Evolutionary conservation across 2,888 invertebrate genomes (phyloP), one percentile per base, ranked within the genome.

Genomic region (Erynnis tages): DNA sequence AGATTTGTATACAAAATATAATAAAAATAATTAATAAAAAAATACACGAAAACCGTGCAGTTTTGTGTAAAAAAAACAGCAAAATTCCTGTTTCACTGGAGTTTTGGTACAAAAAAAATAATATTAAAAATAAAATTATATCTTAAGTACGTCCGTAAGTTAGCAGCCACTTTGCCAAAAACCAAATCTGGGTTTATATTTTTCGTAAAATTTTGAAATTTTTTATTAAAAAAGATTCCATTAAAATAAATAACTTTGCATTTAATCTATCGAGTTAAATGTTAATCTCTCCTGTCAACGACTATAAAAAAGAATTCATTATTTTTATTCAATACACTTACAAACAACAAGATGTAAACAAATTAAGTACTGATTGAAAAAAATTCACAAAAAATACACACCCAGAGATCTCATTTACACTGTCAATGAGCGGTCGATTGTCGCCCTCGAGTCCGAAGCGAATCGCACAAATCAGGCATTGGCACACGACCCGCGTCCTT

Each of bases 111-210:
- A 54, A 57, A 53, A 54, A 54, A 53, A 54, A 45, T 45, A 50
- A 54, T 47, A 56, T 57, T 54, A 58, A 57, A 25, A 34, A 55
- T 13, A 52, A 44, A 29, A 44, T 44, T 16, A 50, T 43, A 55
- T 34, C 43, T 62, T 60, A 60, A 66, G 61, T 63, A 63, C 61
- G 59, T 55, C 40, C 54, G 60, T 66, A 67, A 65, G 63, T 62
- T 59, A 65, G 65, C 66, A 62, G 59, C 61, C 61, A 60, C 29
- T n/a, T 35, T 29, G 29, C 27, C 16, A 32, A 16, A 23, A 14
- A 16, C 14, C 6, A 10, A 1, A n/a, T 25, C 25, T 5, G 40
- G 25, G 16, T 49, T 49, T 30, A 49, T 49, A 49, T 41, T 49
- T 49, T 41, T 25, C 21, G 41, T 25, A 23, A 0, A 13, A 40